Evolutionary conservation across 2,888 invertebrate genomes (phyloP).

Genomic region (Tetheella fluctuosa): DNA sequence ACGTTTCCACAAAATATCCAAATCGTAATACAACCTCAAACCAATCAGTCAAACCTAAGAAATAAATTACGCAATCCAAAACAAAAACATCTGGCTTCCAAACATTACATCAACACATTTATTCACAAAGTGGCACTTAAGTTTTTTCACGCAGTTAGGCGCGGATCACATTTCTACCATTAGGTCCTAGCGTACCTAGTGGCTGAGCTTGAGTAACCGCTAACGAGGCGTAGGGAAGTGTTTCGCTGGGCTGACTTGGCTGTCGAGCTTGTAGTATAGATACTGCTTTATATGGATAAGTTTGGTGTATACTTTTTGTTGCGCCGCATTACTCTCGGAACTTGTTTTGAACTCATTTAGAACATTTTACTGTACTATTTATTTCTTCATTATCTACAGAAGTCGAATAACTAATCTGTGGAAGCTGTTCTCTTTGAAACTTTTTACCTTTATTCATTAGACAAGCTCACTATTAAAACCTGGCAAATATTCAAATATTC

Average conservation of each 20-base stretch:
- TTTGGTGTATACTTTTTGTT: background rate
- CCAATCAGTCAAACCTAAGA: no score
- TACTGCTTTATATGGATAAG: background rate
- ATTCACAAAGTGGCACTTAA: slow-evolving; percentile 1
- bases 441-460: no score
- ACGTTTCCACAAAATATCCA: no score
- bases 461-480: no score
- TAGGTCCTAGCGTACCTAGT: slow-evolving; percentile 4
- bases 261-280: background rate
- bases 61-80: background rate
- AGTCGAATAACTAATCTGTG: no score
- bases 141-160: slow-evolving; percentile 7
- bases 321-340: no score
- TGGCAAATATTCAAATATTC: no score
- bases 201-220: slow-evolving; percentile 12
- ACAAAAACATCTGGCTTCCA: slow-evolving; percentile 1
- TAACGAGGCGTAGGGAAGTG: slow-evolving; percentile 32
- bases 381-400: no score
- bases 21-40: no score
- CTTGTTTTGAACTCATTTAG: no score
- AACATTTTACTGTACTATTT: no score
- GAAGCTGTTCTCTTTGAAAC: no score
- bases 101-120: background rate
- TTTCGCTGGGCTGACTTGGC: slow-evolving; percentile 22
- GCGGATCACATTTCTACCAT: slow-evolving; percentile 7